A percentile compares a stretch with the other conserved stretches of the same genome.
These are phyloP conservation scores for Cephalopachus bancanus DNA, from an alignment of 2,797 vertebrate genomes.

Conservation along the genomic window DNA sequence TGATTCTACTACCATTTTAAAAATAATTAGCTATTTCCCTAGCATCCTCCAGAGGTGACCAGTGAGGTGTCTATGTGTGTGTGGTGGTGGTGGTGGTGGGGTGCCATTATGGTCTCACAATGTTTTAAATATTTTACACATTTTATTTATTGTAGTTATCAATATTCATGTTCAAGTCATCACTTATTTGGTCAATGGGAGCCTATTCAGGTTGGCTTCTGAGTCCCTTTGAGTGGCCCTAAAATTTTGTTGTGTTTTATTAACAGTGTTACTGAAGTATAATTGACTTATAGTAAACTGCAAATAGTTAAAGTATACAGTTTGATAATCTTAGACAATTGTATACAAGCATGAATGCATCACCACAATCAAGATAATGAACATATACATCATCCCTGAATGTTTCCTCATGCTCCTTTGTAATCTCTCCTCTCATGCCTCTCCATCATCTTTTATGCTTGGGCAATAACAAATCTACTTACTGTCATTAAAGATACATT, in stretches of 20 bases:
- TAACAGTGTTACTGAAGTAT: neutral
- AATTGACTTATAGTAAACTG: neutral
- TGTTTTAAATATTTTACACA: conserved; percentile 26
- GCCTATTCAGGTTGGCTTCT: neutral
- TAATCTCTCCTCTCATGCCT: neutral
- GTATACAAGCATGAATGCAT: neutral
- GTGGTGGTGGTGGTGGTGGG: accelerated
- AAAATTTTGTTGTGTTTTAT: neutral
- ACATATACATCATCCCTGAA: neutral
- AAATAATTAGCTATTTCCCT: conserved; percentile 3
- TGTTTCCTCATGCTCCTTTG: neutral
- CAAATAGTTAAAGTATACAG: neutral
- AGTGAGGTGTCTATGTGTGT: neutral
- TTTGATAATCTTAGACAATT: neutral
- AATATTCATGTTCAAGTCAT: neutral
- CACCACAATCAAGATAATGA: neutral
- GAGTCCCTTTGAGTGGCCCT: neutral
- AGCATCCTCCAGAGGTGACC: conserved; percentile 29
- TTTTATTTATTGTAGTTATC: conserved; percentile 28
- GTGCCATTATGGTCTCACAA: neutral
- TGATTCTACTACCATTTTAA: neutral
- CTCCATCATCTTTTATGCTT: neutral
- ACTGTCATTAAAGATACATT: neutral
- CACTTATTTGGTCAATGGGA: neutral
- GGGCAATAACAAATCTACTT: neutral